Evolutionary conservation across 2,888 invertebrate species (phyloP).

Genomic region (Callinectes sapidus): DNA sequence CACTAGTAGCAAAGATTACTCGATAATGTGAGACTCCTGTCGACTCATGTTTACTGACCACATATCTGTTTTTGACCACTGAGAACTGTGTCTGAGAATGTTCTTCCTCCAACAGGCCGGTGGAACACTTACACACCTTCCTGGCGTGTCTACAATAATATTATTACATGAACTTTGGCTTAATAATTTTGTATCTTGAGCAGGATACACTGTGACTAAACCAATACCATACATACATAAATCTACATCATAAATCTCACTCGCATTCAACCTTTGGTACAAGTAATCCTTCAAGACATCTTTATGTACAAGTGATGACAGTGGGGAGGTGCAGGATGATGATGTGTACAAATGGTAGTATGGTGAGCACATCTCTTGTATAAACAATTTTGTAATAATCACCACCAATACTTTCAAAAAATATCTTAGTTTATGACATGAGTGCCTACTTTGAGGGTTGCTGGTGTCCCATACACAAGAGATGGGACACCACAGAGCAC

Average conservation of each 20-base stretch:
- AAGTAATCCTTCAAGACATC: conserved; percentile 58
- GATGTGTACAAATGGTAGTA: conserved; percentile 51
- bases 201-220: conserved; percentile 65
- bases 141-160: conserved; percentile 52
- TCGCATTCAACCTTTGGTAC: conserved; percentile 70
- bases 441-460: not conserved
- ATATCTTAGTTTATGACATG: conserved; percentile 32
- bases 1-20: not conserved
- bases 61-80: not conserved
- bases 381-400: conserved; percentile 41
- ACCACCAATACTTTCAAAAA: conserved; percentile 25
- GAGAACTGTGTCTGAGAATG: conserved; percentile 44
- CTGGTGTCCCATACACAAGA: not conserved
- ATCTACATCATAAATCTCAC: conserved; percentile 68
- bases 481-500: not conserved
- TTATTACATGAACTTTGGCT: conserved; percentile 71
- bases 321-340: conserved; percentile 52
- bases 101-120: conserved; percentile 55
- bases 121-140: conserved; percentile 52
- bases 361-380: conserved; percentile 48
- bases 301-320: conserved; percentile 55
- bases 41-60: conserved; percentile 35
- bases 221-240: conserved; percentile 64
- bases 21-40: not conserved
- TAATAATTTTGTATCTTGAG: conserved; percentile 70